A percentile compares a stretch with the other conserved stretches of the same genome.
These are phyloP conservation scores for Limosa lapponica DNA, from an alignment of 2,797 vertebrate genomes.

Conservation along the genomic window DNA sequence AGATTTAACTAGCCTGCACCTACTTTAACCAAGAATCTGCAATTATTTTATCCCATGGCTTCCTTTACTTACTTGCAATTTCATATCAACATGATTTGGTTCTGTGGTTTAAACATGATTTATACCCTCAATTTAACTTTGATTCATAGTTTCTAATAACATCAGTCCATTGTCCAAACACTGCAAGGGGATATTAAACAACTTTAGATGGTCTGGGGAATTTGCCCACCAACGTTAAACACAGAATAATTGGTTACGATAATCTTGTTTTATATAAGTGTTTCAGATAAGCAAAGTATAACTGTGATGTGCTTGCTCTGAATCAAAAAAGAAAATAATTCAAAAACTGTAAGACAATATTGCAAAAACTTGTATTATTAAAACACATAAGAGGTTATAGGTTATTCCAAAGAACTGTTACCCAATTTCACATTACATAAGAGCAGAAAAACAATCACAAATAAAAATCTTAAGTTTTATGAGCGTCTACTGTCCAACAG, in stretches of 20 bases:
- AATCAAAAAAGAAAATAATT: not conserved
- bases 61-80: not conserved
- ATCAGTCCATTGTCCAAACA: slow-evolving; percentile 34
- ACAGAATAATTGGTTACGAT: slow-evolving; percentile 9
- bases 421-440: not conserved
- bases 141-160: slow-evolving; percentile 53
- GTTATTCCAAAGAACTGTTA: not conserved
- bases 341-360: not conserved
- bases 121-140: slow-evolving; percentile 47
- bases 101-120: slow-evolving; percentile 36
- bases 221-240: slow-evolving; percentile 19
- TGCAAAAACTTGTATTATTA: not conserved
- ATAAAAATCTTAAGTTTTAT: not conserved
- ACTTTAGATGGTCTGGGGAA: slow-evolving; percentile 8
- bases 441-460: not conserved
- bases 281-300: slow-evolving; percentile 4
- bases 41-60: not conserved
- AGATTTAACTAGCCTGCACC: not conserved
- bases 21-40: not conserved
- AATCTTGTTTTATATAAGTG: slow-evolving; percentile 1
- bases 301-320: not conserved
- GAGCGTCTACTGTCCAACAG: not conserved
- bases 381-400: not conserved
- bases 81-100: slow-evolving; percentile 1
- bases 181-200: slow-evolving; percentile 22